Percentiles rank a stretch among this genome's conserved stretches.
These are phyloP conservation scores for Acanthurus tractus DNA, from an alignment of 2,797 vertebrate genomes.

Conservation along the genomic window DNA sequence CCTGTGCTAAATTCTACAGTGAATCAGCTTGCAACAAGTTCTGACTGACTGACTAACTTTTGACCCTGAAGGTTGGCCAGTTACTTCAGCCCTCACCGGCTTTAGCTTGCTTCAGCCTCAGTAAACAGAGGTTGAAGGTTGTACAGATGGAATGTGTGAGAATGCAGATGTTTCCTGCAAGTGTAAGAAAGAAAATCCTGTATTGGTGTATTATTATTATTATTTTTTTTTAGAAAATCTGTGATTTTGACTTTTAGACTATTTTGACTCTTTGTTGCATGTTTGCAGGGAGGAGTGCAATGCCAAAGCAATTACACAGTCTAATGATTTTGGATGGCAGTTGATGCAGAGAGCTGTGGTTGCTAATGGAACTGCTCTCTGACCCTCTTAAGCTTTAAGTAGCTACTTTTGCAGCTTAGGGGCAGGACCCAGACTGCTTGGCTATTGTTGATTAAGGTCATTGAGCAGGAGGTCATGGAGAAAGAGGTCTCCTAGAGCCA, in stretches of 20 bases:
- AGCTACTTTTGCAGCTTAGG: constrained; percentile 40
- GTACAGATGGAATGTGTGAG: constrained; percentile 48
- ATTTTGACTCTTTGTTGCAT: background rate
- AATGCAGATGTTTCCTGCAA: constrained; percentile 37
- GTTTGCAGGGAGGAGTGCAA: constrained; percentile 17
- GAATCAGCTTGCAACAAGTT: constrained; percentile 32
- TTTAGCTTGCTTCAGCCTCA: constrained; percentile 34
- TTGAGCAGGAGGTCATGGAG: constrained; percentile 41
- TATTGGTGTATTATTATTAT: background rate
- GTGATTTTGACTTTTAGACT: background rate
- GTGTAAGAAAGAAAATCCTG: background rate
- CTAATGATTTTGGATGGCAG: constrained; percentile 43
- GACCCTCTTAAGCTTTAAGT: constrained; percentile 60
- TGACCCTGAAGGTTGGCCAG: constrained; percentile 35
- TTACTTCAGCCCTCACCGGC: constrained; percentile 20
- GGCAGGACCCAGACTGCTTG: constrained; percentile 47
- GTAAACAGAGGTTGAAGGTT: constrained; percentile 49
- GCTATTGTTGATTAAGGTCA: constrained; percentile 57
- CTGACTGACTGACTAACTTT: constrained; percentile 25
- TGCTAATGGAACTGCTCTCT: constrained; percentile 61
- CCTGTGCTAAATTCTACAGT: constrained; percentile 19
- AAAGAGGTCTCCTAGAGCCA: constrained; percentile 39
- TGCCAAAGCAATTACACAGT: constrained; percentile 18
- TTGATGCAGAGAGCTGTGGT: constrained; percentile 40
- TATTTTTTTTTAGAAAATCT: constrained; percentile 3